Conservation (phyloP, 2,113 vertebrate genomes). For the Coptodon rendalli region DNA sequence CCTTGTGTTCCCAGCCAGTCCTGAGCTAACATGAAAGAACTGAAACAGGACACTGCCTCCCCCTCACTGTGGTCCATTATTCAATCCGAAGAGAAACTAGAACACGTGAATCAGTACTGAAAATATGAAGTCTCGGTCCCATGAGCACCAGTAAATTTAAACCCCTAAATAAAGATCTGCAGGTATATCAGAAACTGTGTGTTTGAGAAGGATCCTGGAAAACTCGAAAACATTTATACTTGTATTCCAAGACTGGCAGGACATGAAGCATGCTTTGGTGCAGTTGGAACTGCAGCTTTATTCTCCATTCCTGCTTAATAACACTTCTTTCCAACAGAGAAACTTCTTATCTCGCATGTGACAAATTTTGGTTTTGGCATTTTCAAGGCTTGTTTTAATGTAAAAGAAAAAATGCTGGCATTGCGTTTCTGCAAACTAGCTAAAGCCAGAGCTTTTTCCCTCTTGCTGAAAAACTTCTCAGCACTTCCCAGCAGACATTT, state of each 20-base stretch:
- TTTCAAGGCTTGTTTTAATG: neutral
- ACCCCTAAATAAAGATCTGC: neutral
- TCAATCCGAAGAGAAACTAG: constrained; percentile 33
- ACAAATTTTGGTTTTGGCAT: neutral
- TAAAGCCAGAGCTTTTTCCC: neutral
- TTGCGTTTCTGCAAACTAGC: neutral
- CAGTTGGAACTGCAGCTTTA: neutral
- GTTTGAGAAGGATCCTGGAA: neutral
- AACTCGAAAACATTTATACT: neutral
- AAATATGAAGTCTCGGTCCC: constrained; percentile 6
- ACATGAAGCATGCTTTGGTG: neutral
- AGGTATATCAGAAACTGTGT: neutral
- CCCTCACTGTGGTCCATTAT: constrained; percentile 19
- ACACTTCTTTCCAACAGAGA: neutral
- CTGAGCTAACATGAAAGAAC: constrained; percentile 11
- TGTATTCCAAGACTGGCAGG: neutral
- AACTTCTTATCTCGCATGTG: neutral
- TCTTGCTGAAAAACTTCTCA: neutral
- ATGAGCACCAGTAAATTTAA: neutral
- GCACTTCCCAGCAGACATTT: neutral
- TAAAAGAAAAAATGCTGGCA: neutral
- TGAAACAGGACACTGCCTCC: constrained; percentile 32
- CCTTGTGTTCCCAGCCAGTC: constrained; percentile 17
- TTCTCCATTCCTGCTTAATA: neutral
- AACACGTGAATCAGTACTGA: constrained; percentile 2